Base-by-base conservation (phyloP, 2,888 invertebrate genomes). In the Apamea monoglypha region DNA sequence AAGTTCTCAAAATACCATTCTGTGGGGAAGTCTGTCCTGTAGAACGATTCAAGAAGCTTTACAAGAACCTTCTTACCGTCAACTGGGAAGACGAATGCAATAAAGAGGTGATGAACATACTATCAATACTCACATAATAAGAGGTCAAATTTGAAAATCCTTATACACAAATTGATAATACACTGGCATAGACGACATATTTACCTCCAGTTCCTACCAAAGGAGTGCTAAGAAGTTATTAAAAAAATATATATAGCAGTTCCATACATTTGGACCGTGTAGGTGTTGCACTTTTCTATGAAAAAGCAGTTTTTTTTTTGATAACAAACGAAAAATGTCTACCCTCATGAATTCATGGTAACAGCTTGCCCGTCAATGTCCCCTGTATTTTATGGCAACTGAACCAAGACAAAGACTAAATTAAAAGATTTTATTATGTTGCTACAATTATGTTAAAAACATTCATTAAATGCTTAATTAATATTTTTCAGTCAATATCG, bases 11-110 rank as follows among this genome's bases (percentile, higher is more conserved):
- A 3, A 97, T 98, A 83, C 98, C 98, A 0, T 96, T 97, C 29
- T 98, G 98, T 92, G 97, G 97, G 0, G 88, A 95, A 7, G 93
- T 96, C 29, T 98, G 98, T 90, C 97, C 98, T 0, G 90, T 98
- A 4, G 93, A 96, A 8, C 94, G 97, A 88, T 98, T 97, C 80
- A 76, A 90, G 0, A 88, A 89, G 2, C 85, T 96, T 4, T 98
- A 98, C 83, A 95, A 97, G 63, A 97, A 98, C 82, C 94, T 98
- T 0, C 92, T 98, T 76, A 97, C 97, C 29, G 95, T 96, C 4
- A 95, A 98, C 89, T 98, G 98, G 98, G 96, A 97, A 16, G 91
- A 93, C 0, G 98, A 98, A 91, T 98, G 98, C 90, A 91, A 93
- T 69, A 92, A 85, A 81, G 76, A 85, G 88, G 86, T 86, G 56